Evolutionary conservation across 2,113 vertebrate species (phyloP), one percentile per base, ranked within the genome.

Genomic region (Aptenodytes patagonicus): DNA sequence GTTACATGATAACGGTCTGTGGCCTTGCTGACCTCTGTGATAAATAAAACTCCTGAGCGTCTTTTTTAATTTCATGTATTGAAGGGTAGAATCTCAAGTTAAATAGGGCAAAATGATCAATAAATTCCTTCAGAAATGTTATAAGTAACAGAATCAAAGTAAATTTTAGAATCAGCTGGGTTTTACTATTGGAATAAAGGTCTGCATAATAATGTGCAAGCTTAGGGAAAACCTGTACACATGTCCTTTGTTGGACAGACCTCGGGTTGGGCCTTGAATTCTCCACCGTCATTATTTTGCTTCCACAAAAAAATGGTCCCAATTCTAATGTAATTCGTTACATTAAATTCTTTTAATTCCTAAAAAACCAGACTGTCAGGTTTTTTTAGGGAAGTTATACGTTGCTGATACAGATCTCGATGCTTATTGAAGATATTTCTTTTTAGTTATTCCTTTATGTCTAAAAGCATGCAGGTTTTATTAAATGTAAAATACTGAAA

Each of bases 401-500:
- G 2, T 73, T 83, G 61, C 54, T 89, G 86, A 66, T 34, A 19
- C 6, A 61, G 44, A 47, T 38, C 28, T 75, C 0, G 0, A 51
- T 68, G 75, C 72, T 88, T 85, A 87, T 83, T 93, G 75, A 90
- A 83, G 58, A 38, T 28, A 24, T 7, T 72, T 84, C 80, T 89
- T 93, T 95, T 92, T 78, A 82, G 69, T 86, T 95, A 79, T 52
- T 85, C 95, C 69, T 96, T 95, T 80, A 84, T 84, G 34, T 87
- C 81, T 83, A 68, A 86, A 93, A 90, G 85, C 83, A 93, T 58
- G 64, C 79, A 60, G 87, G 58, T 84, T 96, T 94, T 92, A 68
- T 61, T 92, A 87, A 90, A 90, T 68, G 72, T 89, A 68, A 96
- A 95, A 92, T 87, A 72, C 54, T 89, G 55, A 95, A 93, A 93